Percentiles rank a stretch among this genome's conserved stretches.
phyloP scores from a whole-genome alignment of 2,888 invertebrate species.

The Tetragonisca angustula region DNA sequence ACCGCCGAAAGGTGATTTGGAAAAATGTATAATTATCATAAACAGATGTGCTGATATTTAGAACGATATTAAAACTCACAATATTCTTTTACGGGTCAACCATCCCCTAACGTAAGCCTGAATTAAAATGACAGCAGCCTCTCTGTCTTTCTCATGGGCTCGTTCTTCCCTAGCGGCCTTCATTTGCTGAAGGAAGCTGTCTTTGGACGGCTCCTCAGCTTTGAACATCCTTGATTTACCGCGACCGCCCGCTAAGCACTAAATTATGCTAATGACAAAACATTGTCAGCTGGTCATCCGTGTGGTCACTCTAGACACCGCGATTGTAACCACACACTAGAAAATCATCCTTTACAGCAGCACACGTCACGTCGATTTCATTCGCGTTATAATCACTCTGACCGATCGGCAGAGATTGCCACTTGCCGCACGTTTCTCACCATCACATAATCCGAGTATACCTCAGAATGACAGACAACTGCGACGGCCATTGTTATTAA shows the following conservation, averaged over 20 bases:
- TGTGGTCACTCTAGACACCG: conserved; percentile 53
- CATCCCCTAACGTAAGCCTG: conserved; percentile 92
- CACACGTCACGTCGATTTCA: conserved; percentile 31
- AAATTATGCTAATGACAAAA: conserved; percentile 70
- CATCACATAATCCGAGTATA: conserved; percentile 68
- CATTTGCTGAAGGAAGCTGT: conserved; percentile 93
- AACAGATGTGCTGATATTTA: neutral
- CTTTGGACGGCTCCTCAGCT: conserved; percentile 88
- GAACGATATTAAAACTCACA: conserved; percentile 86
- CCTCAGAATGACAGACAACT: conserved; percentile 73
- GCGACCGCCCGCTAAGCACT: conserved; percentile 58
- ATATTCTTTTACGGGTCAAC: conserved; percentile 88
- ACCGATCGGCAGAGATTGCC: conserved; percentile 50
- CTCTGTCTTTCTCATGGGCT: conserved; percentile 92
- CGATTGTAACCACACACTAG: conserved; percentile 54
- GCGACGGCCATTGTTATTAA: conserved; percentile 77
- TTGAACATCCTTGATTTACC: conserved; percentile 86
- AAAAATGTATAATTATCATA: neutral
- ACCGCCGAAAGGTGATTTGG: neutral
- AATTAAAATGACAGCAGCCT: conserved; percentile 90
- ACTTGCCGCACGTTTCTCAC: conserved; percentile 58
- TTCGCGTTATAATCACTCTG: conserved; percentile 47
- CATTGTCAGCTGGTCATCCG: conserved; percentile 76
- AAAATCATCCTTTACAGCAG: conserved; percentile 53
- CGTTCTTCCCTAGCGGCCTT: conserved; percentile 96